Conservation (phyloP, 2,797 vertebrate species). For the Semotilus atromaculatus region DNA sequence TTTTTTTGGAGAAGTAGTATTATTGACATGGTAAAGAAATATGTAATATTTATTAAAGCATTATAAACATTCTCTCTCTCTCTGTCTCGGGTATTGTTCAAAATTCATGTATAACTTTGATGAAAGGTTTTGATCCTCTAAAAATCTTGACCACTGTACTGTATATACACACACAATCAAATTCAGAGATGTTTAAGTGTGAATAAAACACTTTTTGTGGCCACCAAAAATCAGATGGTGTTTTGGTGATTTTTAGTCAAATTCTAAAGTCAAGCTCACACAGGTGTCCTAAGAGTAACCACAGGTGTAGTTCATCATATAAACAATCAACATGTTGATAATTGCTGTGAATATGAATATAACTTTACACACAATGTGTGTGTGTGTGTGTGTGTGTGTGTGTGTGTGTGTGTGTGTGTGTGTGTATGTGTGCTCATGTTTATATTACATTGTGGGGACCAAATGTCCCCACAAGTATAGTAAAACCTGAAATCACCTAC, state of each 20-base stretch:
- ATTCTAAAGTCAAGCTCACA: neutral
- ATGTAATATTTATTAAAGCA: too few relatives aligned
- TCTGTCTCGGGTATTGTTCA: too few relatives aligned
- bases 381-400: slow-evolving; percentile 37
- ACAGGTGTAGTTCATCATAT: neutral
- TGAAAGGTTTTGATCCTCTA: too few relatives aligned
- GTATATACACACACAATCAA: neutral
- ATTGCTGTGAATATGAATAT: neutral
- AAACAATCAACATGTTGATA: neutral
- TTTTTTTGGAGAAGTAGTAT: neutral
- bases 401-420: slow-evolving; percentile 63
- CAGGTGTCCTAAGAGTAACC: neutral
- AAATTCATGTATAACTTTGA: too few relatives aligned
- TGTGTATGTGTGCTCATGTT: slow-evolving; percentile 63
- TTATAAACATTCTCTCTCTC: too few relatives aligned
- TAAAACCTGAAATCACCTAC: too few relatives aligned
- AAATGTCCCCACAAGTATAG: too few relatives aligned
- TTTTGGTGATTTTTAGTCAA: neutral
- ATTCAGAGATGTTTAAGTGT: too few relatives aligned
- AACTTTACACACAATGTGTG: neutral
- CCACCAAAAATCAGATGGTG: neutral
- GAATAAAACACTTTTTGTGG: too few relatives aligned
- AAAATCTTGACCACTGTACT: too few relatives aligned
- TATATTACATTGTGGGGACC: too few relatives aligned
- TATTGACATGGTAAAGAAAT: neutral